These are phyloP conservation scores for Nothocercus nigrocapillus DNA, from an alignment of 2,113 vertebrate genomes.

Conservation along the genomic window DNA sequence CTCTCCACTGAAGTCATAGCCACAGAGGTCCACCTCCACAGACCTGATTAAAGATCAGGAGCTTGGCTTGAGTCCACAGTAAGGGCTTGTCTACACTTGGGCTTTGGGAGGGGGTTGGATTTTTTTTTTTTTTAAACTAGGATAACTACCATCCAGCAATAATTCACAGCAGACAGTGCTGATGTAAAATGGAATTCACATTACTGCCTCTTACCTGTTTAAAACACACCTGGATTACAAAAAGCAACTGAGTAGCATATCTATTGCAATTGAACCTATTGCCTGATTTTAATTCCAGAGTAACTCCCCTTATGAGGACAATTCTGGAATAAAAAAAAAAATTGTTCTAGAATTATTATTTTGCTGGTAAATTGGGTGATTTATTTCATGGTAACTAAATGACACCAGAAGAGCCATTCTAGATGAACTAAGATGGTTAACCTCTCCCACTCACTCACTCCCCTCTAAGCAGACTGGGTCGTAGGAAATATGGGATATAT, in stretches of 20 bases:
- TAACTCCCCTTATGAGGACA: neutral
- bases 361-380: neutral
- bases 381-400: constrained; percentile 15
- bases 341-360: neutral
- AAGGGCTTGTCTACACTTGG: neutral
- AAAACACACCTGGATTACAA: neutral
- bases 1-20: neutral
- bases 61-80: neutral
- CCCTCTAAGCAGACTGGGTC: neutral
- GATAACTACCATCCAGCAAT: neutral
- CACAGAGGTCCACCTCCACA: neutral
- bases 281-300: neutral
- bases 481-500: neutral
- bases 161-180: neutral
- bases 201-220: neutral
- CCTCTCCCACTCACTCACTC: neutral
- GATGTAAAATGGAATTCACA: neutral
- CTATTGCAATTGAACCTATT: neutral
- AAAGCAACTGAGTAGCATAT: neutral
- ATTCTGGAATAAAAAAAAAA: neutral
- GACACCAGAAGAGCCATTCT: neutral
- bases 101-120: neutral
- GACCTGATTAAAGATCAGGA: neutral
- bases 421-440: neutral
- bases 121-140: neutral